These are phyloP conservation scores for Chelonoidis abingdonii DNA, from an alignment of 2,113 vertebrate species.

Conservation along the genomic window DNA sequence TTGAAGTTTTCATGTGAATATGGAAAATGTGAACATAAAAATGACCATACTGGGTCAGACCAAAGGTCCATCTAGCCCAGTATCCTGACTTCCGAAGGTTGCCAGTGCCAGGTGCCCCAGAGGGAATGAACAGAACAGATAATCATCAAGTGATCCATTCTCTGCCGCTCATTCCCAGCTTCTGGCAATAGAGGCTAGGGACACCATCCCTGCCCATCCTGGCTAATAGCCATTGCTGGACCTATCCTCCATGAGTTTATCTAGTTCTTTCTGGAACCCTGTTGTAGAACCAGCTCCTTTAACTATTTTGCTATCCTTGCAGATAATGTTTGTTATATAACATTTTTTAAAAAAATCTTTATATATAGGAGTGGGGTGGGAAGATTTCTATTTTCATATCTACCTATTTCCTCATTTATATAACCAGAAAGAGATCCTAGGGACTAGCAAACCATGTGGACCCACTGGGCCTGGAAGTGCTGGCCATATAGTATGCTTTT, in stretches of 20 bases:
- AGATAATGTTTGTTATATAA: slow-evolving; percentile 42
- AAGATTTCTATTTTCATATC: neutral
- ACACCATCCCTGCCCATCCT: too few species aligned
- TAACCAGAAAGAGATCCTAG: neutral
- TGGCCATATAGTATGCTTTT: slow-evolving; percentile 28
- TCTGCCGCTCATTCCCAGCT: too few species aligned
- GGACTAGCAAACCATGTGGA: neutral
- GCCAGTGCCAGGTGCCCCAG: too few species aligned
- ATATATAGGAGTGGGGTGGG: slow-evolving; percentile 39
- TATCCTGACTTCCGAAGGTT: too few species aligned
- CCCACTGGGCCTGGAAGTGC: slow-evolving; percentile 27
- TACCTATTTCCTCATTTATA: neutral
- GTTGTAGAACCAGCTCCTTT: slow-evolving; percentile 23
- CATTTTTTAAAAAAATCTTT: slow-evolving; percentile 13
- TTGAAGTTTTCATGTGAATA: slow-evolving; percentile 35
- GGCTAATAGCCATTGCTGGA: too few species aligned
- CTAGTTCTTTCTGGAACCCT: too few species aligned
- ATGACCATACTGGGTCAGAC: too few species aligned
- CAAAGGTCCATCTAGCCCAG: too few species aligned
- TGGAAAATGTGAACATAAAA: neutral
- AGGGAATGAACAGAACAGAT: too few species aligned
- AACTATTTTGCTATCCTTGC: slow-evolving; percentile 15
- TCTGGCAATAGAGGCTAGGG: too few species aligned
- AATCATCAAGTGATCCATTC: too few species aligned
- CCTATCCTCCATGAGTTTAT: too few species aligned